Base-by-base conservation (phyloP, 2,888 invertebrate species). In the Disparrhopalites patrizii region DNA sequence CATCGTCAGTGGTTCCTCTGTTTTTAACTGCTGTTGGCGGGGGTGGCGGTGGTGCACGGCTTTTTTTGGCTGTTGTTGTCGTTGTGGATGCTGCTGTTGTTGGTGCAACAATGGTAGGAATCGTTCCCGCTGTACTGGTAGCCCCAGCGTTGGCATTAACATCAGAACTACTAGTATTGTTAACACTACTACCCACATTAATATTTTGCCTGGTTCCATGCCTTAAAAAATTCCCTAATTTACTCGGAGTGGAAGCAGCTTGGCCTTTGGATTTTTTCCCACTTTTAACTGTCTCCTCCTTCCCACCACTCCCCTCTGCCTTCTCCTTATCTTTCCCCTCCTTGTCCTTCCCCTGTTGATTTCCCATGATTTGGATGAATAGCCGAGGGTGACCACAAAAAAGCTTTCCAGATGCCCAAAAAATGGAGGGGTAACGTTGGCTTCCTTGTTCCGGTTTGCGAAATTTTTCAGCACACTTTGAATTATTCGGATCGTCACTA, bases 301-400 rank as follows among this genome's bases (percentile, higher is more conserved):
- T 52, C 5, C 40, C 43, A 23, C 54, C 47, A 10, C n/a, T 30
- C 8, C 25, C 30, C 7, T 10, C 8, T 8, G 2, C n/a, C 25
- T 36, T 28, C 5, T 28, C 25, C 13, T 31, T 27, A 13, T 51
- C 61, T 38, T 57, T 55, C n/a, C 30, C 38, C 3, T 36, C 51
- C 23, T 67, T 67, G 31, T 66, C 70, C 50, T 70, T 72, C 28
- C 70, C 70, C 28, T 68, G 69, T 40, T 72, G 72, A 58, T 72
- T 72, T 10, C 72, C 72, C 72, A 72, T 72, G 33, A 15, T 60
- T n/a, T 31, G 23, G 13, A 67, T 50, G 31, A 69, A 57, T 5
- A 65, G 60, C 56, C 69, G 28, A 20, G 38, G 40, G 43, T 69
- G 69, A 20, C 69, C 69, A 66, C 68, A 68, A 28, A 66, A 62